A percentile compares a stretch with the other conserved stretches of the same genome.
Conservation (phyloP, 1,140 invertebrate species). For the Copidosoma floridanum region DNA sequence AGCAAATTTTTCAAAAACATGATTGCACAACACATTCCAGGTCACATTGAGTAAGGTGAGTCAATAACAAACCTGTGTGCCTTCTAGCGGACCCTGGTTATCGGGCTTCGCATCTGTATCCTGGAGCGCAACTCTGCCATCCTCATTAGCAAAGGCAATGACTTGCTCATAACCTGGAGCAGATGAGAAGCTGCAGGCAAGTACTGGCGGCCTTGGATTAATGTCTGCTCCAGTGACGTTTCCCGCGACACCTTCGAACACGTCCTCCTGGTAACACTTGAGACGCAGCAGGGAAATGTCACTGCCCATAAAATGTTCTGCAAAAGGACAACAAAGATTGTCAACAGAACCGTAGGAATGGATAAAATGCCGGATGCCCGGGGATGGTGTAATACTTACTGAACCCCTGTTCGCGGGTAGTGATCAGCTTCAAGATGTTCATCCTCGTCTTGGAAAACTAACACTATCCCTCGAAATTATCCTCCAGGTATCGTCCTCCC, state of each 20-base stretch:
- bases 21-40: too few species aligned
- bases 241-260: conserved; percentile 50
- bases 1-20: too few species aligned
- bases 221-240: conserved; percentile 35
- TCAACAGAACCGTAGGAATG: too few species aligned
- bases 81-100: conserved; percentile 3
- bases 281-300: conserved; percentile 45
- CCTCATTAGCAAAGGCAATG: conserved; percentile 80
- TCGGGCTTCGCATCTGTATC: conserved; percentile 44
- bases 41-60: too few species aligned
- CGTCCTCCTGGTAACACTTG: conserved; percentile 44
- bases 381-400: too few species aligned
- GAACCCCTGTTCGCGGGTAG: conserved; percentile 41
- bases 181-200: conserved; percentile 54
- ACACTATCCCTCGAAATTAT: too few species aligned
- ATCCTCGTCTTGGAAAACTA: too few species aligned
- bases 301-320: conserved; percentile 41
- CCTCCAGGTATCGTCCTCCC: too few species aligned
- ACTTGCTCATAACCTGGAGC: conserved; percentile 63
- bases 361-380: too few species aligned
- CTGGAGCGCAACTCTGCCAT: conserved; percentile 72
- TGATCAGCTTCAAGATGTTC: conserved; percentile 42
- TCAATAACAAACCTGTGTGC: conserved; percentile 13
- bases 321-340: too few species aligned
- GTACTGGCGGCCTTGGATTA: conserved; percentile 47